Evolutionary conservation across 2,113 vertebrate genomes (phyloP), one percentile per base, ranked within the genome.

Genomic region (Oenanthe melanoleuca): DNA sequence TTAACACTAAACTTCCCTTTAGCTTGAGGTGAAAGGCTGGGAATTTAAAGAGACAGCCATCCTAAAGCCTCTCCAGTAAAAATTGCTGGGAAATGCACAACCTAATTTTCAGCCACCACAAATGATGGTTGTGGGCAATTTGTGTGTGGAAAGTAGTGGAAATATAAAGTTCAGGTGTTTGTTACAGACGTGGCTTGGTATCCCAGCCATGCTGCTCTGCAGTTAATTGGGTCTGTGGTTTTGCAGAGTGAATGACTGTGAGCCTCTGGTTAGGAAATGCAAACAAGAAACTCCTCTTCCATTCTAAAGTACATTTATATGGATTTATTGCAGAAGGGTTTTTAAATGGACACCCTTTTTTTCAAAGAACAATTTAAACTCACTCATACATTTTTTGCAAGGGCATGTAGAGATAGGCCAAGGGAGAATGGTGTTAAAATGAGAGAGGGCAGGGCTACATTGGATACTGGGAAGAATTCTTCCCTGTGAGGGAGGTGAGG

Each of bases 81-180:
- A 88, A 64, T 12, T 44, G 20, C 75, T 92, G 79, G 74, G 44
- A 75, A 88, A 77, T 34, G 38, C 65, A 77, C 50, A 44, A 14
- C 53, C 64, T 84, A 34, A 86, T 89, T 89, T 93, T 49, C 60
- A 78, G 6, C 45, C 49, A 38, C 92, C 86, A 52, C 83, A 93
- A 91, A 93, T 33, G 50, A n/a, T 18, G 88, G 34, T 4, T 80
- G 52, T 57, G 82, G 71, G 79, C 33, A 86, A 75, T 88, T 79
- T 70, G 44, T 84, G 11, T 1, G 61, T 45, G 82, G 45, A 73
- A 95, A 92, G 17, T 3, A n/a, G 73, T 87, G 78, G 84, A 84
- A 95, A 89, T 64, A 45, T 0, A 17, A 92, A 69, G 53, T 78
- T 94, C 70, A 93, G 91, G 91, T 95, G 92, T 66, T 80, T 26